phyloP scores from a whole-genome alignment of 2,888 invertebrate genomes.

The Theretra japonica region DNA sequence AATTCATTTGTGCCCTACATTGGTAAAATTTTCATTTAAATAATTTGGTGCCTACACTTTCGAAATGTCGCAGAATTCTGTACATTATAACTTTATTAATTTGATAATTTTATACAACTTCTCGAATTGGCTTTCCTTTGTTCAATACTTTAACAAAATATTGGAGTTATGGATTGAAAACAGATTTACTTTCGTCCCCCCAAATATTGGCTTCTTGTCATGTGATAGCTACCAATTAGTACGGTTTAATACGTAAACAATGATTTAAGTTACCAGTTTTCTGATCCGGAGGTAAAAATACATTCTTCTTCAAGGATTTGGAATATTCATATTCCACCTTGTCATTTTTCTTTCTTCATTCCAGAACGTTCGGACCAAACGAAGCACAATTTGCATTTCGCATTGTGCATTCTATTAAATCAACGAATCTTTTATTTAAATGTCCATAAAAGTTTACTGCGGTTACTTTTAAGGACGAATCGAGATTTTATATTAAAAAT shows the following conservation, averaged over 20 bases:
- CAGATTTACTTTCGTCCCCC: neutral
- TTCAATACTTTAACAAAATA: neutral
- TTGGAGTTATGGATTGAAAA: neutral
- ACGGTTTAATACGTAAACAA: too few relatives aligned
- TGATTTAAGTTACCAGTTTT: too few relatives aligned
- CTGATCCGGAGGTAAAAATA: too few relatives aligned
- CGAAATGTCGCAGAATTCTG: neutral
- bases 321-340: neutral
- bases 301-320: too few relatives aligned
- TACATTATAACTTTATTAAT: neutral
- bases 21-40: slow-evolving; percentile 4
- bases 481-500: neutral
- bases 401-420: slow-evolving; percentile 3
- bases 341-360: neutral
- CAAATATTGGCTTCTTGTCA: too few relatives aligned
- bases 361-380: neutral
- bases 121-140: neutral
- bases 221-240: too few relatives aligned
- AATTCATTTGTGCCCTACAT: slow-evolving; percentile 1
- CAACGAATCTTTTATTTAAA: neutral
- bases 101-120: neutral
- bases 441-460: neutral
- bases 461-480: neutral
- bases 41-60: neutral
- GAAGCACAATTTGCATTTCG: neutral